Base-by-base conservation (phyloP, 2,888 invertebrate genomes). In the Gymnoscelis rufifasciata region DNA sequence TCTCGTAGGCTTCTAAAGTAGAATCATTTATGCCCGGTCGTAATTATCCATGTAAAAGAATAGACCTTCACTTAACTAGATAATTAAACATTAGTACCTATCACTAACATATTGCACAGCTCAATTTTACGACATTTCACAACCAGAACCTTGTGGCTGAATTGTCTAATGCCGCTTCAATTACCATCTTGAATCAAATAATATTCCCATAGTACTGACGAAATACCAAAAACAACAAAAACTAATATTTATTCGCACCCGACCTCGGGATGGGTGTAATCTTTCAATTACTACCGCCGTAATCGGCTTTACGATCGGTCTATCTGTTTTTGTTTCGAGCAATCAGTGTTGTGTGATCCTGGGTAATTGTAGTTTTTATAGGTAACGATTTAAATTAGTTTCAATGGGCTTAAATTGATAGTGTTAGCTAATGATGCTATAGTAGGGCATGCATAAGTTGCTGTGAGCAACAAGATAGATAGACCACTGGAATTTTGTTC, bases 261-360 rank as follows among this genome's bases (percentile, higher is more conserved):
- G 49, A 19, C 38, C 48, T 36, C 30, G 26, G 27, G 14, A 33
- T 35, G 11, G 33, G 36, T 42, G 36, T 49, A 51, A 56, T 53
- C 44, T 44, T 51, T 53, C 56, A 51, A 56, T 56, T 56, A 56
- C 27, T 23, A 7, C 37, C 38, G 35, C n/a, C 6, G 43, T 47
- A 53, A 47, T 53, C 37, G 48, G 30, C 38, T 44, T 15, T 42
- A 43, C 38, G 27, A 36, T 30, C 43, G 28, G 39, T 47, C 37
- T 40, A 37, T 39, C 31, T 39, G 51, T 56, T 53, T 54, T 53
- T 51, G 51, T 44, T 50, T 43, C 33, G 38, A 38, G 31, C 14
- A 52, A 50, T 54, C 26, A 47, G 30, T 30, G 31, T 19, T 24
- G 4, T 46, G 13, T 26, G 24, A 26, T 26, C 6, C 11, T 38